A percentile compares a stretch with the other conserved stretches of the same genome.
phyloP scores from a whole-genome alignment of 2,797 vertebrate species.

The Pseudochirops cupreus region DNA sequence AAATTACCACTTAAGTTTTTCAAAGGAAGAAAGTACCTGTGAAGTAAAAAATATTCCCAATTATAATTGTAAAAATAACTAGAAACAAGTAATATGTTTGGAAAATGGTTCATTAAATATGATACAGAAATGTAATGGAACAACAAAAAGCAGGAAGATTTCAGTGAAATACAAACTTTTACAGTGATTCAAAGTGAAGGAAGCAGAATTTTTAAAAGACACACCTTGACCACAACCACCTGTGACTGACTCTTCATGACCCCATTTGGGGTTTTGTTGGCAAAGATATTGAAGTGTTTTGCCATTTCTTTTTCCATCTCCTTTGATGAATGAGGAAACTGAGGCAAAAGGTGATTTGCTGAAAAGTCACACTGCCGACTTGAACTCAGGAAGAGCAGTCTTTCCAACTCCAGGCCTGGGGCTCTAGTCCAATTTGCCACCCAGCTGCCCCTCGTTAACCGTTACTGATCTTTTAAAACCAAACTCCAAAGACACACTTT shows the following conservation, averaged over 20 bases:
- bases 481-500: background rate
- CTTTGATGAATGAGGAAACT: background rate
- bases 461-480: background rate
- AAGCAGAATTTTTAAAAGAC: background rate
- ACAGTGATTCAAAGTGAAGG: background rate
- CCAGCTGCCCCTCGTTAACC: too few relatives aligned
- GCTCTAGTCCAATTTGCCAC: background rate
- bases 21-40: background rate
- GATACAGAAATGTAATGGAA: background rate
- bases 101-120: background rate
- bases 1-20: background rate
- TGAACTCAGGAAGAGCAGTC: background rate
- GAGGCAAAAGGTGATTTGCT: background rate
- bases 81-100: background rate
- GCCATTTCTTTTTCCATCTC: background rate
- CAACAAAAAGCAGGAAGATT: background rate
- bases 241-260: background rate
- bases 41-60: background rate
- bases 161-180: background rate
- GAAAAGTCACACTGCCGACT: background rate
- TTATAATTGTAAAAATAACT: background rate
- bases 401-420: background rate
- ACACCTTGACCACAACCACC: background rate
- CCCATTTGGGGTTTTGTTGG: background rate
- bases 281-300: background rate